Percentiles rank a stretch among this genome's conserved stretches.
Evolutionary conservation across 2,113 vertebrate species (phyloP).

Genomic region (Anarhynchus alexandrinus): DNA sequence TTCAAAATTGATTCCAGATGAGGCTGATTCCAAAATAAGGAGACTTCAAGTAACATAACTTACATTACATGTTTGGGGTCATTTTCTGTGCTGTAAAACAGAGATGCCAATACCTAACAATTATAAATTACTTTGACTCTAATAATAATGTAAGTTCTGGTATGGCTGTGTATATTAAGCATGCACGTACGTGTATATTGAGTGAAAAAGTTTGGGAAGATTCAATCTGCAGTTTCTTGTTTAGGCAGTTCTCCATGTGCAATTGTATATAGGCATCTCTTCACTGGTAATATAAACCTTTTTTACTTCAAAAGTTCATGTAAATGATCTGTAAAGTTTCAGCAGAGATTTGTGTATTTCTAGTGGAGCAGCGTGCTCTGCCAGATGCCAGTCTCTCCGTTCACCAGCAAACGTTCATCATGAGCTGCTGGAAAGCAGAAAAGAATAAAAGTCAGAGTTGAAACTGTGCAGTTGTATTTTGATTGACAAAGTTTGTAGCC

Average conservation of each 20-base stretch:
- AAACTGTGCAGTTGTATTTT: neutral
- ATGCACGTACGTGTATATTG: neutral
- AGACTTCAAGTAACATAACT: neutral
- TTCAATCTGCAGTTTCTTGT: neutral
- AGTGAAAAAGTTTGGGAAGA: neutral
- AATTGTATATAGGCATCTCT: neutral
- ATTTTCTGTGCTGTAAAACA: neutral
- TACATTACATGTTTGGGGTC: neutral
- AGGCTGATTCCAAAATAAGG: neutral
- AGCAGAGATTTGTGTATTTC: neutral
- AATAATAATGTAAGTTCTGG: neutral
- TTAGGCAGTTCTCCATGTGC: neutral
- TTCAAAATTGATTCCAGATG: neutral
- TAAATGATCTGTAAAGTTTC: neutral
- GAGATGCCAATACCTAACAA: neutral
- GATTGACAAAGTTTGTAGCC: slow-evolving; percentile 12
- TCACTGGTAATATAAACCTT: neutral
- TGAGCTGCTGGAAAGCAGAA: neutral
- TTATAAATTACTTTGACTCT: neutral
- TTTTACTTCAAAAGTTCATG: neutral
- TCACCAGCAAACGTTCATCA: neutral
- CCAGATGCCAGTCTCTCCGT: neutral
- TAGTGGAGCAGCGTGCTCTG: neutral
- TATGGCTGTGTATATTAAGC: neutral
- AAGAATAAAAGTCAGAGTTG: neutral